phyloP scores from a whole-genome alignment of 1,140 invertebrate genomes.

The Frieseomelitta varia region DNA sequence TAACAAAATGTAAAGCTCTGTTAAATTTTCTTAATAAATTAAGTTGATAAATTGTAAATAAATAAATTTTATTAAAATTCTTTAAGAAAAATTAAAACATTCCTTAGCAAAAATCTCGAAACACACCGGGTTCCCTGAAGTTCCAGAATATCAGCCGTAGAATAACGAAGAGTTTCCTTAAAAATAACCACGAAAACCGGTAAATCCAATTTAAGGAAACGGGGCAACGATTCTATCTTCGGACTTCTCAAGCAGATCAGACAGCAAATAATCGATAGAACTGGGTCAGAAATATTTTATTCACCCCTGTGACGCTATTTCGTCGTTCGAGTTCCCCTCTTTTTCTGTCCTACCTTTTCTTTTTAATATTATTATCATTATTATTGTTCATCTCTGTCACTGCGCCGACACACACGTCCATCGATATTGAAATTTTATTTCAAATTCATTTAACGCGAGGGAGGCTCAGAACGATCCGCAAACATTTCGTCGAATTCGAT shows the following conservation, averaged over 20 bases:
- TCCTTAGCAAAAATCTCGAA: no score
- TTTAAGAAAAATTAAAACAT: no score
- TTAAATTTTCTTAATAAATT: no score
- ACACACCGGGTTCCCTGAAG: no score
- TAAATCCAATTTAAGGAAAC: neutral
- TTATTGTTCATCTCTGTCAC: neutral
- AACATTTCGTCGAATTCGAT: conserved; percentile 9
- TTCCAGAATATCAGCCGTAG: neutral
- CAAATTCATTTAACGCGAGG: conserved; percentile 1
- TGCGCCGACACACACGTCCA: neutral
- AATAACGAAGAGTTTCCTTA: no score
- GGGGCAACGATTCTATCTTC: neutral
- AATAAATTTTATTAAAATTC: no score
- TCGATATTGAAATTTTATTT: neutral
- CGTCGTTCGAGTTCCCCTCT: neutral
- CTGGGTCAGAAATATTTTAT: neutral
- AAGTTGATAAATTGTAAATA: no score
- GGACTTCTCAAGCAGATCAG: neutral
- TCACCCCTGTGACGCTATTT: neutral
- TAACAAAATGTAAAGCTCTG: no score
- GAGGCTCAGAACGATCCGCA: neutral
- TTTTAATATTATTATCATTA: no score
- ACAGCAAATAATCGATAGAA: no score
- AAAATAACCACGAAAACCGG: neutral
- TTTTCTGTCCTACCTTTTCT: neutral